Conservation (phyloP, 2,888 invertebrate species). For the Saturnia japonica region DNA sequence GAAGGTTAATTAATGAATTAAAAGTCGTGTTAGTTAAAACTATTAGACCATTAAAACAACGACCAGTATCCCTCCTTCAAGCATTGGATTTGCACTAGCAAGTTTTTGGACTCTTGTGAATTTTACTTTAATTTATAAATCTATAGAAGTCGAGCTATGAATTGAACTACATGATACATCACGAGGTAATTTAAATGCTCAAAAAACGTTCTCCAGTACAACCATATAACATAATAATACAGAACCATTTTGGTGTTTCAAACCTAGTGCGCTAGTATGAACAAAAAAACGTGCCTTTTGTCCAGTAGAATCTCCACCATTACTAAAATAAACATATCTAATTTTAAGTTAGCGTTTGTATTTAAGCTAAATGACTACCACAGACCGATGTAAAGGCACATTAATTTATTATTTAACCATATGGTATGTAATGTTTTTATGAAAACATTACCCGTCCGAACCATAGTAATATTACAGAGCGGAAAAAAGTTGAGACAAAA, state of each 20-base stretch:
- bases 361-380: neutral
- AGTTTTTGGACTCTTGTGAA: neutral
- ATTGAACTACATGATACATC: no score
- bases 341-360: no score
- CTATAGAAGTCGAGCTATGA: no score
- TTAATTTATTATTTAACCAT: neutral
- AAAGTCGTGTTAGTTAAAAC: neutral
- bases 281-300: no score
- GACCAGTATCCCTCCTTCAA: neutral
- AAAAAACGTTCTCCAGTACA: no score
- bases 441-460: neutral
- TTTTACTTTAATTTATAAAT: neutral
- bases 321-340: no score
- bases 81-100: neutral
- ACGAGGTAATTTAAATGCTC: no score
- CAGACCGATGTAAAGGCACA: neutral
- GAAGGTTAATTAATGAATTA: neutral
- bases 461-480: neutral
- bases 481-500: neutral
- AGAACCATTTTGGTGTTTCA: no score
- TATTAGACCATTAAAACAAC: neutral
- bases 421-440: neutral
- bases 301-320: no score
- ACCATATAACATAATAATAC: no score
- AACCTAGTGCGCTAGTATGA: no score